Evolutionary conservation across 2,888 invertebrate species (phyloP).

Genomic region (Eremobia ochroleuca): DNA sequence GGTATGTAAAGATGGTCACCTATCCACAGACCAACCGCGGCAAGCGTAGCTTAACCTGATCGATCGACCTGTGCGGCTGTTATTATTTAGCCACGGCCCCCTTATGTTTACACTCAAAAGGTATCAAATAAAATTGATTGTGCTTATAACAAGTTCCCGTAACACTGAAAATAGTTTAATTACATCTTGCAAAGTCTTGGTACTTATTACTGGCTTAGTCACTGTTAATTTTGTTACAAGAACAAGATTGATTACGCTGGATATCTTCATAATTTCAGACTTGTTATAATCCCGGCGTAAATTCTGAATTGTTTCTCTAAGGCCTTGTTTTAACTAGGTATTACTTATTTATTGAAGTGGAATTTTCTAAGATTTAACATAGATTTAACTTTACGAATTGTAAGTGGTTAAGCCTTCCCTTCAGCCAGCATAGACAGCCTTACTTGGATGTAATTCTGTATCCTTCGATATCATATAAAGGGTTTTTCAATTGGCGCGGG

Average conservation of each 20-base stretch:
- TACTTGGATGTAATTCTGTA: not conserved
- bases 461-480: too few species aligned
- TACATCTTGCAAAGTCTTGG: conserved; percentile 29
- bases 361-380: conserved; percentile 1
- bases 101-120: not conserved
- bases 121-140: conserved; percentile 14
- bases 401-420: not conserved
- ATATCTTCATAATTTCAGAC: conserved; percentile 69
- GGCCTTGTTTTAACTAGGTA: conserved; percentile 27
- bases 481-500: too few species aligned
- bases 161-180: conserved; percentile 44
- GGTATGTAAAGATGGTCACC: too few species aligned
- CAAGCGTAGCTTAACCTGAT: too few species aligned
- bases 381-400: conserved; percentile 8
- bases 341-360: conserved; percentile 5
- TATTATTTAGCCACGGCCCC: too few species aligned
- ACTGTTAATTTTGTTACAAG: conserved; percentile 60
- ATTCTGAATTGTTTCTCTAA: conserved; percentile 50
- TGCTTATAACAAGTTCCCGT: not conserved
- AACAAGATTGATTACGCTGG: conserved; percentile 70
- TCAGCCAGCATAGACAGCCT: too few species aligned
- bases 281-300: conserved; percentile 50
- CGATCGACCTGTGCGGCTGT: too few species aligned
- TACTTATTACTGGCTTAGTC: conserved; percentile 43
- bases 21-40: too few species aligned